These are phyloP conservation scores for Phenacoccus solenopsis DNA, from an alignment of 1,140 invertebrate genomes.

Conservation along the genomic window DNA sequence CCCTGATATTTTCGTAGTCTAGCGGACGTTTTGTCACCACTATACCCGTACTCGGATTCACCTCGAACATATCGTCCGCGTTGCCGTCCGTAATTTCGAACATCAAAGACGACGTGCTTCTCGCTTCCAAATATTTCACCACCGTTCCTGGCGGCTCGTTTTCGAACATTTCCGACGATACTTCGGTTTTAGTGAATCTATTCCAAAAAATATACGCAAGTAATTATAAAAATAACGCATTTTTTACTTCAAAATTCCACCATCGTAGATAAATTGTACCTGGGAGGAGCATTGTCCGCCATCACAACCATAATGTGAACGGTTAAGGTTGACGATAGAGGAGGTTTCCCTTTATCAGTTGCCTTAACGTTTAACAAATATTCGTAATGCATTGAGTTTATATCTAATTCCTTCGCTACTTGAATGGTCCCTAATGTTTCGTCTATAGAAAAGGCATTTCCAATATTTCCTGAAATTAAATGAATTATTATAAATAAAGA, in stretches of 20 bases:
- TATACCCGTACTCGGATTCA: slow-evolving; percentile 74
- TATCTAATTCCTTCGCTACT: slow-evolving; percentile 58
- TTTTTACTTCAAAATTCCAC: neutral
- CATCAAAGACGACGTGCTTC: slow-evolving; percentile 61
- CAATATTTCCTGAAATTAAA: slow-evolving; percentile 53
- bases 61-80: slow-evolving; percentile 54
- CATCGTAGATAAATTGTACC: slow-evolving; percentile 32
- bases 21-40: slow-evolving; percentile 57
- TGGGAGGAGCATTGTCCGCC: slow-evolving; percentile 76
- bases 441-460: slow-evolving; percentile 70
- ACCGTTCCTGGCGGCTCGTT: slow-evolving; percentile 63
- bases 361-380: slow-evolving; percentile 74
- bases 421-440: slow-evolving; percentile 58
- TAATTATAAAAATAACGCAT: neutral
- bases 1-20: slow-evolving; percentile 62
- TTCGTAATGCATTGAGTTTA: slow-evolving; percentile 49
- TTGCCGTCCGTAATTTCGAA: slow-evolving; percentile 75
- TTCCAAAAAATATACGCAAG: neutral
- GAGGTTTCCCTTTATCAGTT: slow-evolving; percentile 60
- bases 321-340: slow-evolving; percentile 58
- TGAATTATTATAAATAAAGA: slow-evolving; percentile 15
- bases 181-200: slow-evolving; percentile 48
- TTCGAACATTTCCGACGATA: slow-evolving; percentile 69
- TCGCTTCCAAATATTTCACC: slow-evolving; percentile 61
- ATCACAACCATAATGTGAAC: slow-evolving; percentile 77